Percentiles rank a stretch among this genome's conserved stretches.
phyloP scores from a whole-genome alignment of 1,140 invertebrate genomes.

The Drosophila ironensis region DNA sequence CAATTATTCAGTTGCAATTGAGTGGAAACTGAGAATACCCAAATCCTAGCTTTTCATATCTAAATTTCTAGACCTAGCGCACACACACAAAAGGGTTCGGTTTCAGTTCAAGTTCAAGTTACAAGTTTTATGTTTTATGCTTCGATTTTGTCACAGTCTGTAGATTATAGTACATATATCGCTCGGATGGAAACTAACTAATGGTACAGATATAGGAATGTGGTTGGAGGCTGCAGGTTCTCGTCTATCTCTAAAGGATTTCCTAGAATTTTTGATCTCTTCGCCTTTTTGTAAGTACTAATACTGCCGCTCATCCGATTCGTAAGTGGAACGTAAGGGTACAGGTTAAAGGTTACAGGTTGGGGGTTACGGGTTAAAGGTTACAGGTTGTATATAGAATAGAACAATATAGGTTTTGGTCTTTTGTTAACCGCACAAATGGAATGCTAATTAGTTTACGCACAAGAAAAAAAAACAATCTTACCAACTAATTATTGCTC shows the following conservation, averaged over 20 bases:
- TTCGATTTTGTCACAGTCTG: neutral
- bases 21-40: neutral
- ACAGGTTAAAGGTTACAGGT: neutral
- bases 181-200: conserved; percentile 23
- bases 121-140: neutral
- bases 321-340: neutral
- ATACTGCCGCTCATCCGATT: conserved; percentile 38
- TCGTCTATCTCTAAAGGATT: neutral
- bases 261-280: conserved; percentile 10
- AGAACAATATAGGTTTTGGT: conserved; percentile 8
- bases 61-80: neutral
- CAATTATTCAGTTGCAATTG: too few relatives aligned
- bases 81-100: neutral
- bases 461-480: conserved; percentile 14
- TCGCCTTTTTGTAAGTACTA: conserved; percentile 40
- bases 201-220: conserved; percentile 37
- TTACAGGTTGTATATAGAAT: too few relatives aligned
- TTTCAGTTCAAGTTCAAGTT: neutral
- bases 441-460: conserved; percentile 63
- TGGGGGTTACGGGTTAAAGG: neutral
- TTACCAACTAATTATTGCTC: conserved; percentile 58
- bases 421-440: conserved; percentile 39
- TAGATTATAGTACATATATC: neutral
- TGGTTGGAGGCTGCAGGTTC: conserved; percentile 7
- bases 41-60: neutral